Base-by-base conservation (phyloP, 2,888 invertebrate genomes). In the Mythimna pallens region DNA sequence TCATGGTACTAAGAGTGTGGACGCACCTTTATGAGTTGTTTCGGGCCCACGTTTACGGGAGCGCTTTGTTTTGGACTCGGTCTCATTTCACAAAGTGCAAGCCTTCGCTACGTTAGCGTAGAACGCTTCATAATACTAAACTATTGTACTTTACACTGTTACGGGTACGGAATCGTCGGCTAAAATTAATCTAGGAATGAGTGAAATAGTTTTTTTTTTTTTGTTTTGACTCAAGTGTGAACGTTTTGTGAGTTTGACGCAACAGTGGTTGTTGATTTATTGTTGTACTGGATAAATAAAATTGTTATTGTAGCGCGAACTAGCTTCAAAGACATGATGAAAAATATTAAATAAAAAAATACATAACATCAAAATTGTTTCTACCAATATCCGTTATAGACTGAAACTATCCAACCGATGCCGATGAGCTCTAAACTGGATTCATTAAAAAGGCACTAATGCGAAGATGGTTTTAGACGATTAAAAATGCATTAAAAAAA, bases 61-160 rank as follows among this genome's bases (percentile, higher is more conserved):
- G 73, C 73, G 86, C 88, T 89, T 92, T 90, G 93, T 93, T 94
- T 92, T 88, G 91, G 90, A 91, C 89, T 90, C 85, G 88, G 87
- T 91, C 92, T 94, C 94, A 94, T 94, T 94, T 91, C 89, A 91
- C 92, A 93, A 93, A 94, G 93, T 93, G 93, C 93, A 94, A 94
- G 92, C 92, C 93, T 93, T 93, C 88, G 86, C 89, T 87, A 86
- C 92, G 91, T 91, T 90, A 90, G 90, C 91, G 89, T 89, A 88
- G 91, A 84, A 93, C 88, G 89, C 90, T 91, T 90, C 91, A 91
- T 89, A 89, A 90, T 88, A 90, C 89, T 90, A 90, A 91, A 91
- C 91, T 90, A 90, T 91, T 88, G 88, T 86, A 87, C 90, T 88
- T 89, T 86, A 88, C 86, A 76, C 83, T 83, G 82, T 87, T 86